Conservation (phyloP, 2,113 vertebrate species). For the Colinus virginianus region DNA sequence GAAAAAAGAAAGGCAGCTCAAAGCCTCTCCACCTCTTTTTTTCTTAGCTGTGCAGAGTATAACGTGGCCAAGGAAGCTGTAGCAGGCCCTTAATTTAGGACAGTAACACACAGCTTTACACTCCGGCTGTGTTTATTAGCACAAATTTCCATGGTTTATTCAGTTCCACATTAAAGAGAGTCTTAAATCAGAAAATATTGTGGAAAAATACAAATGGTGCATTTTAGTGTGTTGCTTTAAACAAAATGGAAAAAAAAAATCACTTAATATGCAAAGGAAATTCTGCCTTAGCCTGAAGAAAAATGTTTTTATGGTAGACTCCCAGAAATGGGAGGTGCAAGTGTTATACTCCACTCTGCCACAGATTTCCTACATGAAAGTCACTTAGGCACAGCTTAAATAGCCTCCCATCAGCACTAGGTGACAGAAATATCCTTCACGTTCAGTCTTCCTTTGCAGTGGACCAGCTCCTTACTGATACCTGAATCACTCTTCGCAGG, state of each 20-base stretch:
- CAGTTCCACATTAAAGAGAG: slow-evolving; percentile 47
- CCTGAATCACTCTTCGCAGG: background rate
- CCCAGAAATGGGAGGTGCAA: slow-evolving; percentile 6
- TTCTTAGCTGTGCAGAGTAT: background rate
- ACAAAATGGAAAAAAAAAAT: slow-evolving; percentile 36
- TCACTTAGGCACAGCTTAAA: background rate
- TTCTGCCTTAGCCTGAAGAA: slow-evolving; percentile 32
- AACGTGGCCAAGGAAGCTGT: background rate
- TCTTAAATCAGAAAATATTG: slow-evolving; percentile 55
- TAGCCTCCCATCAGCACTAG: background rate
- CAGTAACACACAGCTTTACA: background rate
- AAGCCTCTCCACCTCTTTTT: background rate
- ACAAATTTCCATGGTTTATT: slow-evolving; percentile 43
- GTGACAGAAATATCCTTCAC: background rate
- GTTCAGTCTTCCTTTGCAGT: background rate
- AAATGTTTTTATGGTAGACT: slow-evolving; percentile 31
- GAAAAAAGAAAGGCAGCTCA: background rate
- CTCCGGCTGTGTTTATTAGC: slow-evolving; percentile 36
- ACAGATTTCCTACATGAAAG: background rate
- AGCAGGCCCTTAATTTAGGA: slow-evolving; percentile 20
- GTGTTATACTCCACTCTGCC: slow-evolving; percentile 2
- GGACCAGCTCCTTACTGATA: background rate
- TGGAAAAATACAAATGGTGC: slow-evolving; percentile 28
- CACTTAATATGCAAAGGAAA: slow-evolving; percentile 55
- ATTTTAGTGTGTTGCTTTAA: slow-evolving; percentile 62